phyloP scores from a whole-genome alignment of 2,888 invertebrate genomes.

The Plebejus anna region DNA sequence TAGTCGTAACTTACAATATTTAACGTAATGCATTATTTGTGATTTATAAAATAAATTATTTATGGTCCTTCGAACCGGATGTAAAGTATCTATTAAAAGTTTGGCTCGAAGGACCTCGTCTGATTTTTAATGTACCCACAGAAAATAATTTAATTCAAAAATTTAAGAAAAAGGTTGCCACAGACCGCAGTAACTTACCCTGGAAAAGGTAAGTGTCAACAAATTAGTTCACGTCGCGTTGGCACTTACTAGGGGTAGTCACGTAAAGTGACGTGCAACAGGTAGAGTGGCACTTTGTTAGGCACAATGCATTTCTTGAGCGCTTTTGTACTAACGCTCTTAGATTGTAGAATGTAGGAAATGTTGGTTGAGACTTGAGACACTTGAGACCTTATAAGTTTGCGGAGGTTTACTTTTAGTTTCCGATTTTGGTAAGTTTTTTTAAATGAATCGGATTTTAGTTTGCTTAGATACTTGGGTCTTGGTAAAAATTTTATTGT shows the following conservation, averaged over 20 bases:
- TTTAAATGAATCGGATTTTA: too few species aligned
- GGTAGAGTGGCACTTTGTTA: slow-evolving; percentile 13
- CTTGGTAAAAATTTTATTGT: too few species aligned
- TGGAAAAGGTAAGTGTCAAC: slow-evolving; percentile 14
- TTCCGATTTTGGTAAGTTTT: not conserved
- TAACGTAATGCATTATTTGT: not conserved
- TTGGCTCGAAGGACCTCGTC: not conserved
- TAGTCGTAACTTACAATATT: not conserved
- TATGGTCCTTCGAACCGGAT: too few species aligned
- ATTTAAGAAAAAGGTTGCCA: not conserved
- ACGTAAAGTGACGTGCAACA: slow-evolving; percentile 21
- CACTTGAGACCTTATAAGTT: not conserved
- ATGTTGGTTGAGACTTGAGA: not conserved
- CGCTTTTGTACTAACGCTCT: slow-evolving; percentile 4
- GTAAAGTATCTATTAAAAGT: too few species aligned
- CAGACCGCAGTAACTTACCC: not conserved
- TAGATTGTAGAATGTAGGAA: not conserved
- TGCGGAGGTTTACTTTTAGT: not conserved
- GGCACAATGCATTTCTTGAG: slow-evolving; percentile 17
- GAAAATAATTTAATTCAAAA: not conserved
- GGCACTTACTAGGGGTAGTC: slow-evolving; percentile 26
- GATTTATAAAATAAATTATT: too few species aligned
- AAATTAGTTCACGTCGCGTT: slow-evolving; percentile 42
- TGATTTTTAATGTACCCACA: not conserved
- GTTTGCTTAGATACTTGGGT: too few species aligned